Base-by-base conservation (phyloP, 2,888 invertebrate genomes). In the Lithodes maja region DNA sequence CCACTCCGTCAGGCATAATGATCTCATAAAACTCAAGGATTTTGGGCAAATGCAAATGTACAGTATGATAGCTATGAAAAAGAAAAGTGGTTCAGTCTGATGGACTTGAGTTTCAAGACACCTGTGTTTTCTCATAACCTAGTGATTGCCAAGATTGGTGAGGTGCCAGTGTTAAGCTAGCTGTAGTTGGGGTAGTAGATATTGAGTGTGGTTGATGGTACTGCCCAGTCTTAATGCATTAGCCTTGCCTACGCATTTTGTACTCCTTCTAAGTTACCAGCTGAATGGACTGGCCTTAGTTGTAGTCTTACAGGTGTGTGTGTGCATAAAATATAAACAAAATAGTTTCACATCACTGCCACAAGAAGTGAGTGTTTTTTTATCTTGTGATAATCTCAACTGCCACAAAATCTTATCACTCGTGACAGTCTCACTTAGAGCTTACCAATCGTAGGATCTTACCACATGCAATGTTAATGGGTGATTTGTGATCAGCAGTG, bases 331-430 rank as follows among this genome's bases (percentile, higher is more conserved):
- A 50, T 33, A 77, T 7, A 61, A 53, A 83, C 54, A 74, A 83
- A 79, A 54, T 49, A 54, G 84, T 88, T 88, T 88, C 87, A 81
- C 83, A 84, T 88, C 87, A 88, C 87, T 88, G 87, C 87, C 87
- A 88, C 87, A 83, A 79, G 74, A 88, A 88, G 87, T 88, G 83
- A 84, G 84, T 83, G 87, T 83, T 88, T 82, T 78, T 77, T 75
- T 79, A 69, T 83, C 77, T 87, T 88, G 87, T 88, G 87, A 88
- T 88, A 88, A 88, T 88, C 83, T 88, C 82, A 83, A 88, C 87
- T 88, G 87, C 87, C 87, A 88, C 87, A 88, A 74, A 88, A 88
- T 88, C 87, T 84, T 77, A 75, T 79, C 81, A 88, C 84, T 88
- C 69, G 50, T 49, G 69, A 83, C 77, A 79, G 33, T 87, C 87